A percentile compares a stretch with the other conserved stretches of the same genome.
These are phyloP conservation scores for Chloroceryle inda DNA, from an alignment of 2,797 vertebrate species.

Conservation along the genomic window DNA sequence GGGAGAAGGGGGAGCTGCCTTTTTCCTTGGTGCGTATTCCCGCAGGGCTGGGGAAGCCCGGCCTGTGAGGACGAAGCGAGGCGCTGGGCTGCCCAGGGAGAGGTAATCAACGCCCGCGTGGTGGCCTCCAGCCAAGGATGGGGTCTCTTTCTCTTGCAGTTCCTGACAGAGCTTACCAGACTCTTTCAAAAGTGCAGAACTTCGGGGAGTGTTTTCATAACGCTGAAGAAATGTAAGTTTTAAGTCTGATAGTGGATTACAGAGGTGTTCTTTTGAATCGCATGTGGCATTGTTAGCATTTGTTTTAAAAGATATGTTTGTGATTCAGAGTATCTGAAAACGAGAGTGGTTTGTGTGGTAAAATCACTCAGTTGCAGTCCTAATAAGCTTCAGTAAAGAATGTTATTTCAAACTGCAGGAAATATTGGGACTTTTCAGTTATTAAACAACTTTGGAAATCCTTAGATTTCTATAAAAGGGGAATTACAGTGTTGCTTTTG, in stretches of 20 bases:
- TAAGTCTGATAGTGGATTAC: too few relatives aligned
- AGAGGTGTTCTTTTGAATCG: fast-evolving
- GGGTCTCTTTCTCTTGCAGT: conserved; percentile 28
- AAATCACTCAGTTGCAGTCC: fast-evolving
- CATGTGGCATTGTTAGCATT: fast-evolving
- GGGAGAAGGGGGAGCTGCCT: fast-evolving
- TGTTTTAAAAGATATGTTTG: background rate
- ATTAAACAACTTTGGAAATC: background rate
- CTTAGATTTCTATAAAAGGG: background rate
- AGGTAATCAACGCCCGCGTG: fast-evolving
- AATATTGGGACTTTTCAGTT: fast-evolving
- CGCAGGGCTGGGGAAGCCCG: too few relatives aligned
- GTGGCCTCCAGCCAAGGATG: background rate
- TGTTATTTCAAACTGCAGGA: background rate
- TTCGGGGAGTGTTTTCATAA: conserved; percentile 93
- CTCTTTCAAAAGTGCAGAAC: conserved; percentile 95
- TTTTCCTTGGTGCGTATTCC: fast-evolving
- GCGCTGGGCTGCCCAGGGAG: background rate
- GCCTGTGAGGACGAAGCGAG: background rate
- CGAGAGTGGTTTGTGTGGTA: fast-evolving
- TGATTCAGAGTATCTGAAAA: background rate
- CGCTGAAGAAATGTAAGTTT: conserved; percentile 90
- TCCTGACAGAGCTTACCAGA: conserved; percentile 87
- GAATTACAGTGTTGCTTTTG: background rate
- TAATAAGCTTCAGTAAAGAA: background rate